Conservation (phyloP, 2,113 vertebrate genomes). For the Poecile atricapillus region DNA sequence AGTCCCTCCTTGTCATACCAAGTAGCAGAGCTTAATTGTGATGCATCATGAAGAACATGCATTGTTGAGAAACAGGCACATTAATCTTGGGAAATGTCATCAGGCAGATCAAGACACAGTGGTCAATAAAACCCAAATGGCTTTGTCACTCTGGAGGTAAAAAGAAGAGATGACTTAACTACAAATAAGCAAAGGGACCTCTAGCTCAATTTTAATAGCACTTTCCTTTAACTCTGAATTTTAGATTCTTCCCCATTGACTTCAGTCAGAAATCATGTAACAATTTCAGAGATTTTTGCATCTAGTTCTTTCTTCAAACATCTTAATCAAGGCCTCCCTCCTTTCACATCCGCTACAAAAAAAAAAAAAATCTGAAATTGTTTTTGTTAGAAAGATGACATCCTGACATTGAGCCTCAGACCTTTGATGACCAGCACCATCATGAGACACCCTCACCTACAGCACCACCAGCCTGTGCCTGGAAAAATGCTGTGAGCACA, state of each 20-base stretch:
- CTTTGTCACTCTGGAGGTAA: constrained; percentile 14
- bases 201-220: neutral
- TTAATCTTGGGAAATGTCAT: constrained; percentile 59
- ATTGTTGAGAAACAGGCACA: constrained; percentile 35
- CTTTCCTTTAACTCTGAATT: neutral
- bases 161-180: neutral
- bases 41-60: constrained; percentile 18
- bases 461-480: neutral
- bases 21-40: constrained; percentile 41
- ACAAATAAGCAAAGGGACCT: neutral
- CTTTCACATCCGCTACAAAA: neutral
- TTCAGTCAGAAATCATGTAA: neutral
- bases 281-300: neutral
- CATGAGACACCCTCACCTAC: neutral
- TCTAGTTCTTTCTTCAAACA: neutral
- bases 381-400: neutral
- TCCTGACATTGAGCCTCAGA: neutral
- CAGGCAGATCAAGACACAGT: constrained; percentile 22
- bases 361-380: neutral
- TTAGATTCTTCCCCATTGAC: neutral
- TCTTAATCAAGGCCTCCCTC: neutral
- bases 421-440: neutral
- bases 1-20: neutral
- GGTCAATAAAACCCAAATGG: constrained; percentile 56
- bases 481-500: neutral